These are phyloP conservation scores for Chelon labrosus DNA, from an alignment of 2,797 vertebrate species.

Conservation along the genomic window DNA sequence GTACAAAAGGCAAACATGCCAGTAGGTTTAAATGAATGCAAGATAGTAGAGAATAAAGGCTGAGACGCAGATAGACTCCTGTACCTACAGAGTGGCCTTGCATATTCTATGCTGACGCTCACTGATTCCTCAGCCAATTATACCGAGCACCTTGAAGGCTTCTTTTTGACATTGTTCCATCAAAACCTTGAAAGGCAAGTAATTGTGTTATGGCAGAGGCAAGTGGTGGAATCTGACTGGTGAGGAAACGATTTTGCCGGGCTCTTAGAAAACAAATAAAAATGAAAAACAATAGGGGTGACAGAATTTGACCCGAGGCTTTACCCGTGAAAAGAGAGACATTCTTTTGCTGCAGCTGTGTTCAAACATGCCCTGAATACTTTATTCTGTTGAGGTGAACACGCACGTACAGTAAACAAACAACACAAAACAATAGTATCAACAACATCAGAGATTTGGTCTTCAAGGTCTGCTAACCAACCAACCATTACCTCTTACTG, in stretches of 20 bases:
- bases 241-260: constrained; percentile 43
- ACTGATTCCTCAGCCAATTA: constrained; percentile 59
- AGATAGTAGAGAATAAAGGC: constrained; percentile 70
- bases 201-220: constrained; percentile 45
- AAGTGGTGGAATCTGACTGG: constrained; percentile 48
- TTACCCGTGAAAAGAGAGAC: constrained; percentile 61
- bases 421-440: constrained; percentile 74
- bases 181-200: constrained; percentile 60
- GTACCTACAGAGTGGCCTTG: constrained; percentile 76
- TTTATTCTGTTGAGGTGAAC: constrained; percentile 69
- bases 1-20: constrained; percentile 88
- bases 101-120: constrained; percentile 54
- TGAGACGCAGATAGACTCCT: constrained; percentile 68
- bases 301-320: constrained; percentile 64
- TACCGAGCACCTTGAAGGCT: constrained; percentile 57
- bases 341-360: constrained; percentile 71
- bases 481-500: constrained; percentile 52
- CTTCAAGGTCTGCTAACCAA: constrained; percentile 56
- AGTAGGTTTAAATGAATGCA: constrained; percentile 87
- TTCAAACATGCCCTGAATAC: constrained; percentile 75
- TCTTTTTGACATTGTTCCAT: constrained; percentile 63
- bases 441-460: constrained; percentile 64
- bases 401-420: constrained; percentile 74
- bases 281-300: constrained; percentile 69
- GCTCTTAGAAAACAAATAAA: constrained; percentile 38